These are phyloP conservation scores for Asarcornis scutulata DNA, from an alignment of 2,113 vertebrate species.

Conservation along the genomic window DNA sequence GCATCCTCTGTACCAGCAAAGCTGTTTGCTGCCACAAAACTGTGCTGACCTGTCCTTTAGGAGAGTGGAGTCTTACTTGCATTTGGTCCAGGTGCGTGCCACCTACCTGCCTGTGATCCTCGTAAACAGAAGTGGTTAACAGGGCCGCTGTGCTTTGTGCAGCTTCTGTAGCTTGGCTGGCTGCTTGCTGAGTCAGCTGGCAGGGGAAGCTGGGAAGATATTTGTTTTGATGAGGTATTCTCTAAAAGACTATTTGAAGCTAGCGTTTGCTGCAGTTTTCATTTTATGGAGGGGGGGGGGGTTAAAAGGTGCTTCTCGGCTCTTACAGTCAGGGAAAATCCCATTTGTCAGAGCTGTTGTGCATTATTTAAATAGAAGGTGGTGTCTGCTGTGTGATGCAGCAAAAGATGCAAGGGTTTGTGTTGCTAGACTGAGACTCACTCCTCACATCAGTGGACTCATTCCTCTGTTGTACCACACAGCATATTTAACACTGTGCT, in stretches of 20 bases:
- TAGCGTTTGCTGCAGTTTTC: background rate
- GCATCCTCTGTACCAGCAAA: background rate
- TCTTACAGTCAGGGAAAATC: background rate
- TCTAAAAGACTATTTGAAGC: constrained; percentile 5
- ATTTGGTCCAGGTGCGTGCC: background rate
- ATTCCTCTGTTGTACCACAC: background rate
- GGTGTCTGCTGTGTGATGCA: background rate
- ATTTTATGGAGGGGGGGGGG: constrained; percentile 1
- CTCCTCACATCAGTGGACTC: background rate
- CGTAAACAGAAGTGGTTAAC: background rate
- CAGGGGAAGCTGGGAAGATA: constrained; percentile 31
- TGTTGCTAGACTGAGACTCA: background rate
- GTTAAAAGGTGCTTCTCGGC: constrained; percentile 26
- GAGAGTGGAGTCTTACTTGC: background rate
- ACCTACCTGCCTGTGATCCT: background rate
- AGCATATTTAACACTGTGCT: background rate
- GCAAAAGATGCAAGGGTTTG: constrained; percentile 10
- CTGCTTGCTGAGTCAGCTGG: constrained; percentile 67
- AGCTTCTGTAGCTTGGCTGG: background rate
- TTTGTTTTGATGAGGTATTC: constrained; percentile 39
- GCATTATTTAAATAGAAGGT: background rate
- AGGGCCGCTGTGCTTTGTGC: background rate
- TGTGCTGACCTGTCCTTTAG: background rate
- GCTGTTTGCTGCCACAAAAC: background rate
- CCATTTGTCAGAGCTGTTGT: background rate